Evolutionary conservation across 2,888 invertebrate species (phyloP), one percentile per base, ranked within the genome.

Genomic region (Incurvaria masculella): DNA sequence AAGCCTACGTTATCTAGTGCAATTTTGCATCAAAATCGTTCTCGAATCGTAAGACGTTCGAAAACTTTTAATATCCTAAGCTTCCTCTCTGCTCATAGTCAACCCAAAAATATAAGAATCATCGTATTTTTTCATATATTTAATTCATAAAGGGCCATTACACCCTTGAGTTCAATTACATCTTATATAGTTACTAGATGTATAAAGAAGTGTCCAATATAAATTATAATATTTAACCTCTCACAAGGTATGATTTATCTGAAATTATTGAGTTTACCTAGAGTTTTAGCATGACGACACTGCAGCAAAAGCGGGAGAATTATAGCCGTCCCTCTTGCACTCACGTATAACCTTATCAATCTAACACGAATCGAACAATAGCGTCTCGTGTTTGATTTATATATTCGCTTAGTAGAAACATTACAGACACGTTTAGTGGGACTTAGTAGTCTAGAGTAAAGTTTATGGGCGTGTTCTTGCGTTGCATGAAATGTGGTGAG

Each of bases 321-420:
- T 59, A 68, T 72, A 69, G 70, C 75, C 69, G 64, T 76, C 78
- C 65, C 78, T 64, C 73, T 78, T 74, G 70, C 78, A 73, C 78
- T 72, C 64, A 67, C 68, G 72, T 68, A 71, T 71, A 72, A 71
- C 71, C 72, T 74, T 73, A 76, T 78, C 78, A 78, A 78, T 78
- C 74, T 73, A 72, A 71, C 74, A 66, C 69, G 74, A 76, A 74
- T 78, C 78, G 75, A 78, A 78, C 75, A 76, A 76, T 73, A 78
- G 76, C 69, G 66, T 71, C 73, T 71, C 74, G 71, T 75, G 73
- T 78, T 75, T 76, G 78, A 78, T 78, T 78, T 78, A 76, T 75
- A 72, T 69, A 74, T 68, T 73, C 78, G 76, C 75, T 78, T 76
- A 76, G 78, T 74, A 72, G 70, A 70, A 76, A 72, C 74, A 76